Conservation (phyloP, 1,140 invertebrate species). For the Calosoma granatense region DNA sequence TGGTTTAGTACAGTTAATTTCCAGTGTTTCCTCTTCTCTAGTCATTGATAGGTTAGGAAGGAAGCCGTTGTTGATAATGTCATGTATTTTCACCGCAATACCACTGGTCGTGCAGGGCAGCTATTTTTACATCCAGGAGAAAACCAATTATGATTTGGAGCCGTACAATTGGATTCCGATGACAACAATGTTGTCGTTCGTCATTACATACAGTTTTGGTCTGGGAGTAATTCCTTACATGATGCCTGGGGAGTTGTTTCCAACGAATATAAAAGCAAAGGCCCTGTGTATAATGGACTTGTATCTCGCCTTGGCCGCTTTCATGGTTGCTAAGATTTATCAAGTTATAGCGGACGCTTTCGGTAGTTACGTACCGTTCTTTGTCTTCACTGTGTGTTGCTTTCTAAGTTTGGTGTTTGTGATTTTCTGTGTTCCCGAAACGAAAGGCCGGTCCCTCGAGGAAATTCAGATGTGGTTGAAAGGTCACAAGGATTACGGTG, state of each 20-base stretch:
- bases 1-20: conserved; percentile 28
- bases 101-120: conserved; percentile 19
- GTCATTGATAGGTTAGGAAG: conserved; percentile 36
- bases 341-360: conserved; percentile 34
- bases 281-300: conserved; percentile 7
- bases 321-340: conserved; percentile 54
- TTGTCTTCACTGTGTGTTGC: conserved; percentile 49
- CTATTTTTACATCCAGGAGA: conserved; percentile 20
- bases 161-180: conserved; percentile 31
- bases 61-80: conserved; percentile 33
- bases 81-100: conserved; percentile 20
- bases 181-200: conserved; percentile 38
- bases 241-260: conserved; percentile 50
- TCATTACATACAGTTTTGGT: conserved; percentile 47
- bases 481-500: not conserved
- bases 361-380: conserved; percentile 44
- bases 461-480: conserved; percentile 41
- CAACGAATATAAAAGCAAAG: conserved; percentile 40
- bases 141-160: not conserved
- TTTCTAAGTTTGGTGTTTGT: conserved; percentile 46
- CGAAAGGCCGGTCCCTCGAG: conserved; percentile 58
- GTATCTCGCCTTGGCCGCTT: conserved; percentile 31
- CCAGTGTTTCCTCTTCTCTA: conserved; percentile 27
- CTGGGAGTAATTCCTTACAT: conserved; percentile 62
- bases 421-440: conserved; percentile 54